These are phyloP conservation scores for Dinomys branickii DNA, from an alignment of 2,113 vertebrate species.

Conservation along the genomic window DNA sequence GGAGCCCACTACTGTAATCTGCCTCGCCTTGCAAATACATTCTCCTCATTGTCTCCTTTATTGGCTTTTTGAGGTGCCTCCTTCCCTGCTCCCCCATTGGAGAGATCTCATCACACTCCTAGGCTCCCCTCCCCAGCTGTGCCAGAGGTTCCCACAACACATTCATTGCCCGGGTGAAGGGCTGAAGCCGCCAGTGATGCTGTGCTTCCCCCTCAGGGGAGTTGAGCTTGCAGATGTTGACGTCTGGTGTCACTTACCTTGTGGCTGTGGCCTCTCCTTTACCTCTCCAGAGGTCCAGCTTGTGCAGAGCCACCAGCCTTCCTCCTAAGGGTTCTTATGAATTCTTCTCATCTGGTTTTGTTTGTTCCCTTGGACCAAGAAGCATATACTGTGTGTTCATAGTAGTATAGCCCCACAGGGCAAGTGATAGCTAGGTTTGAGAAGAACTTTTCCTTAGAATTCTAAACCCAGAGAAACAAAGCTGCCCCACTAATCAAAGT, in stretches of 20 bases:
- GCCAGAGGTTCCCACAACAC: not conserved
- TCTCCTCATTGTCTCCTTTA: not conserved
- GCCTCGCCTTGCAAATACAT: not conserved
- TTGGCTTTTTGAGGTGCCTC: not conserved
- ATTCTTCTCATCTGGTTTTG: not conserved
- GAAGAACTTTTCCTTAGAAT: not conserved
- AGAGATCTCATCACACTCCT: not conserved
- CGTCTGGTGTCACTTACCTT: not conserved
- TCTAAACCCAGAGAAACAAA: not conserved
- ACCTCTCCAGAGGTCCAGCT: not conserved
- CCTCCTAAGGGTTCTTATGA: not conserved
- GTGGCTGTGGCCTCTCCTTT: not conserved
- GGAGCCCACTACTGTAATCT: not conserved
- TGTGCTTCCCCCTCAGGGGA: not conserved
- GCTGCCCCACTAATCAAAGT: not conserved
- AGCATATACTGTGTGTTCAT: not conserved
- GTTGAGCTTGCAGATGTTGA: not conserved
- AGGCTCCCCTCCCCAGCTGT: not conserved
- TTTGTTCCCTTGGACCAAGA: not conserved
- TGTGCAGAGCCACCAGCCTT: not conserved
- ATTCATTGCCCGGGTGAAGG: not conserved
- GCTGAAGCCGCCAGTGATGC: not conserved
- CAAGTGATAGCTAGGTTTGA: not conserved
- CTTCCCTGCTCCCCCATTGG: not conserved
- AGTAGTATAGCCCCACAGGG: not conserved